Percentiles rank a stretch among this genome's conserved stretches.
These are phyloP conservation scores for Drosophila orosa DNA, from an alignment of 1,140 invertebrate species.

Conservation along the genomic window DNA sequence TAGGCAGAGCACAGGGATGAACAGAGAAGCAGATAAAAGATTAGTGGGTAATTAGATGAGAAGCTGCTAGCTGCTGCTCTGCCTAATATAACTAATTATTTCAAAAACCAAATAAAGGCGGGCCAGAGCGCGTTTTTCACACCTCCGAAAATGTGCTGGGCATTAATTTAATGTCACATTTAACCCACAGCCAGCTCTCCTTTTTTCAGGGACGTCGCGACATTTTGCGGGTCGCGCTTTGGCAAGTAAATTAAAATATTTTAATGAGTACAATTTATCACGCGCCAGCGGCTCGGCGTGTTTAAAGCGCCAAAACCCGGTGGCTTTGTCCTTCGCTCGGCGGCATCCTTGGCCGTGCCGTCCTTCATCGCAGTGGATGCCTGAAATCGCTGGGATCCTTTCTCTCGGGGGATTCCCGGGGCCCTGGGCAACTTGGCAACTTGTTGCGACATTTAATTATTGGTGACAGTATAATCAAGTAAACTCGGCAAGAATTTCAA, in stretches of 20 bases:
- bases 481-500: conserved; percentile 82
- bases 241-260: conserved; percentile 83
- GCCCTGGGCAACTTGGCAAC: conserved; percentile 52
- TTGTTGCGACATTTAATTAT: conserved; percentile 83
- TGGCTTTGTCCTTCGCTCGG: conserved; percentile 19
- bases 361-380: conserved; percentile 6
- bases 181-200: conserved; percentile 5
- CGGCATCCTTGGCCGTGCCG: conserved; percentile 9
- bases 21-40: background rate
- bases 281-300: conserved; percentile 42
- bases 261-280: conserved; percentile 83
- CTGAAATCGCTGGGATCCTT: background rate
- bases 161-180: conserved; percentile 77
- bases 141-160: conserved; percentile 55
- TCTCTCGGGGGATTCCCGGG: conserved; percentile 10
- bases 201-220: conserved; percentile 19
- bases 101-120: conserved; percentile 31
- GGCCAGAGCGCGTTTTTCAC: conserved; percentile 22
- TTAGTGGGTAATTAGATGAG: conserved; percentile 1
- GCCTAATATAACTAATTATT: conserved; percentile 70
- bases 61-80: conserved; percentile 3
- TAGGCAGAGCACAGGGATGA: background rate
- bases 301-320: conserved; percentile 41
- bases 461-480: conserved; percentile 83
- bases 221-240: conserved; percentile 52